These are phyloP conservation scores for Ephestia elutella DNA, from an alignment of 1,140 invertebrate species.

Conservation along the genomic window DNA sequence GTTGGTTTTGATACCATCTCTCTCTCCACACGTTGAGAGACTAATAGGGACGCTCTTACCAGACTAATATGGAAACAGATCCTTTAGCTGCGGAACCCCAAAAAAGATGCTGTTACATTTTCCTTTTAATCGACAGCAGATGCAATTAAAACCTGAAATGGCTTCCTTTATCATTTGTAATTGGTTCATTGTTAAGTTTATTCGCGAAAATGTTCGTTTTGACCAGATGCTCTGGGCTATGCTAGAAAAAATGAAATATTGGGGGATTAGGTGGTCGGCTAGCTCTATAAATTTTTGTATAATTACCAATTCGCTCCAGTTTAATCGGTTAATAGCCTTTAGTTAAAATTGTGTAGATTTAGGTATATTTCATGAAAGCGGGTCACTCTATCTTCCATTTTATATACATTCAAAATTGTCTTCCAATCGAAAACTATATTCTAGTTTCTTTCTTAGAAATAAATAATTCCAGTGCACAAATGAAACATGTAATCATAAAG, in stretches of 20 bases:
- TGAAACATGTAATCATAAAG: too few species aligned
- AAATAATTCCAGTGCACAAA: too few species aligned
- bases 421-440: too few species aligned
- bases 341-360: not conserved
- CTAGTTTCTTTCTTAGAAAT: too few species aligned
- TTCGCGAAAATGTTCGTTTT: not conserved
- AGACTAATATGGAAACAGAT: too few species aligned
- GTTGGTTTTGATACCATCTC: too few species aligned
- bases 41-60: too few species aligned
- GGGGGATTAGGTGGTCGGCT: not conserved
- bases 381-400: too few species aligned
- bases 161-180: slow-evolving; percentile 14
- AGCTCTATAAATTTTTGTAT: not conserved
- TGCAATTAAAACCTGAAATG: slow-evolving; percentile 10
- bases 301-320: not conserved
- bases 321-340: not conserved
- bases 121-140: slow-evolving; percentile 5
- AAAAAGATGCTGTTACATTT: not conserved
- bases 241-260: not conserved
- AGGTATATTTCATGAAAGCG: too few species aligned
- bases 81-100: too few species aligned
- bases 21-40: too few species aligned
- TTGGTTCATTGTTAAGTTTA: slow-evolving; percentile 11
- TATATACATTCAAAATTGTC: too few species aligned
- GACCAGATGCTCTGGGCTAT: slow-evolving; percentile 6